Percentiles rank a stretch among this genome's conserved stretches.
phyloP scores from a whole-genome alignment of 1,140 invertebrate species.

The Sarcophaga peregrina region DNA sequence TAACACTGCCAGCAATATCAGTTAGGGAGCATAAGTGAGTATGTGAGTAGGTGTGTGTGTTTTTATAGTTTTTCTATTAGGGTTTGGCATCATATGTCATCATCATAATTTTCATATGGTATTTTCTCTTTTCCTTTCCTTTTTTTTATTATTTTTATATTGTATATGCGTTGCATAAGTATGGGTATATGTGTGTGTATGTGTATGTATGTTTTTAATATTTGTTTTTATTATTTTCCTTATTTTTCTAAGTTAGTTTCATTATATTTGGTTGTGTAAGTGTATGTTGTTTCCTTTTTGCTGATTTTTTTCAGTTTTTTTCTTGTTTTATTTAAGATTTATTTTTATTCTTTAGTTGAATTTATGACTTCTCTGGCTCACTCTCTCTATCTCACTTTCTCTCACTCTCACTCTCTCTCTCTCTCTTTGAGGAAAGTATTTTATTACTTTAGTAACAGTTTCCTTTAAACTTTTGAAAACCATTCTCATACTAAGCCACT shows the following conservation, averaged over 20 bases:
- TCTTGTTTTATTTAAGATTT: not conserved
- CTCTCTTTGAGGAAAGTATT: not conserved
- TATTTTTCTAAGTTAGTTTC: too few relatives aligned
- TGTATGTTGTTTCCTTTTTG: not conserved
- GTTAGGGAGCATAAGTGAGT: too few relatives aligned
- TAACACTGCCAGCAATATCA: not conserved
- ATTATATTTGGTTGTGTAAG: too few relatives aligned
- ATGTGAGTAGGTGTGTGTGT: not conserved
- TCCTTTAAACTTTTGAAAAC: not conserved
- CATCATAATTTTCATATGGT: slow-evolving; percentile 18
- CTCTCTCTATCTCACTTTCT: too few relatives aligned
- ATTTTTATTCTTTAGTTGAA: not conserved
- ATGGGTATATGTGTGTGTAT: too few relatives aligned
- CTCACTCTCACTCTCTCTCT: too few relatives aligned
- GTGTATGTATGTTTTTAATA: too few relatives aligned
- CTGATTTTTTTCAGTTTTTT: slow-evolving; percentile 1
- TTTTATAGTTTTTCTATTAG: not conserved
- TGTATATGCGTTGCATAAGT: too few relatives aligned
- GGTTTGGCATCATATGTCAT: slow-evolving; percentile 21
- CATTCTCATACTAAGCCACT: not conserved
- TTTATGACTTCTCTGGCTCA: not conserved
- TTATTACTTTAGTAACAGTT: slow-evolving; percentile 13
- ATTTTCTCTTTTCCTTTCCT: not conserved
- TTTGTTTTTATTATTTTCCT: too few relatives aligned
- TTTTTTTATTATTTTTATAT: not conserved